Evolutionary conservation across 2,113 vertebrate species (phyloP), one percentile per base, ranked within the genome.

Genomic region (Bambusicola thoracicus): DNA sequence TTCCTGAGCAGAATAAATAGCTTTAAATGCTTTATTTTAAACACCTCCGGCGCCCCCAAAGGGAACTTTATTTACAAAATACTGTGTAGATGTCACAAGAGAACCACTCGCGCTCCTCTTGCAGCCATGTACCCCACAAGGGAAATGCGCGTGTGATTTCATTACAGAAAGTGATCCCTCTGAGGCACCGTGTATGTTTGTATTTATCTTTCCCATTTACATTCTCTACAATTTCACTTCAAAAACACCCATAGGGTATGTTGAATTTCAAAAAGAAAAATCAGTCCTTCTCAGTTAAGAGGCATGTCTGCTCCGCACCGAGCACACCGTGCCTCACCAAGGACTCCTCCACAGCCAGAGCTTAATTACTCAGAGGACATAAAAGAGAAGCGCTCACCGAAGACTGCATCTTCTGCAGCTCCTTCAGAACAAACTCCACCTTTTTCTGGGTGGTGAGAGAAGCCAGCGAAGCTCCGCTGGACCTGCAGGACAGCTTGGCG

Each of bases 381-480:
- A 20, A 25, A 43, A 73, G 43, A 65, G 56, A 67, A 84, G 56
- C 67, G 81, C 98, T 98, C 95, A 99, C 99, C 96, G 93, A 96
- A 62, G 98, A 97, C 55, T 98, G 98, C 97, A 99, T 98, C 79
- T 98, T 98, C 97, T 98, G 98, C 85, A 99, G 97, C 96, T 99
- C 98, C 97, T 99, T 99, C 68, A 99, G 95, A 70, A 99, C 98
- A 94, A 99, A 99, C 75, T 99, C 99, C 66, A 99, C 99, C 93
- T 99, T 99, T 91, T 99, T 99, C 97, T 98, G 98, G 1, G 98
- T 98, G 34, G 99, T 99, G 70, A 99, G 99, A 6, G 99, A 99
- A 48, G 99, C 99, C 97, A 99, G 97, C 34, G 98, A 96, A 21
- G 98, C 99, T 29, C 98, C 99, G 10, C 97, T 98, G 94, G 97